A percentile compares a stretch with the other conserved stretches of the same genome.
Evolutionary conservation across 2,797 vertebrate genomes (phyloP).

Genomic region (Rhincodon typus): DNA sequence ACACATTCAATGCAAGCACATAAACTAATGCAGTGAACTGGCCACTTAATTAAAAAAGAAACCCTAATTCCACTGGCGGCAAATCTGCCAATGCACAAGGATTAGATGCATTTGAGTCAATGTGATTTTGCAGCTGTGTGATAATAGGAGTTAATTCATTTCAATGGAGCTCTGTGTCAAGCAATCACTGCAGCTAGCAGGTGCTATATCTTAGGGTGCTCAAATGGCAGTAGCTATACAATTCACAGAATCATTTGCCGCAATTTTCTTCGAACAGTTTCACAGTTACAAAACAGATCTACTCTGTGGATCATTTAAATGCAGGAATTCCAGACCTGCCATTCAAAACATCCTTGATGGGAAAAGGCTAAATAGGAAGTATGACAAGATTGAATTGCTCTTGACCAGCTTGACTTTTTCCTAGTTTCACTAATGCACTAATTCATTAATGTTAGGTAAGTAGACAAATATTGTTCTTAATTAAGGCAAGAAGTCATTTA

Average conservation of each 20-base stretch:
- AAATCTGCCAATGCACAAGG: neutral
- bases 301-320: neutral
- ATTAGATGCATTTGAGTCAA: neutral
- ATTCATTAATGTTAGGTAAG: neutral
- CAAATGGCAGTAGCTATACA: neutral
- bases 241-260: neutral
- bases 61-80: neutral
- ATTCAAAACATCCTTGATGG: neutral
- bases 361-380: neutral
- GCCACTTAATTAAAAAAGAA: neutral
- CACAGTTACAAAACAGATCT: too few species aligned
- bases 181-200: neutral
- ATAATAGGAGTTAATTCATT: neutral
- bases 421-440: neutral
- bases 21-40: neutral
- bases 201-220: neutral
- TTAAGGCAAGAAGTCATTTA: neutral
- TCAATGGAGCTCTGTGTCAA: neutral
- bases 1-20: neutral
- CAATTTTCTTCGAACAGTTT: neutral
- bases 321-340: neutral
- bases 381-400: neutral
- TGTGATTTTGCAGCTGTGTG: constrained; percentile 21
- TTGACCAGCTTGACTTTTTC: neutral
- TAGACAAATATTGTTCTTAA: neutral